A percentile compares a stretch with the other conserved stretches of the same genome.
Conservation (phyloP, 2,797 vertebrate species). For the Leuciscus waleckii region DNA sequence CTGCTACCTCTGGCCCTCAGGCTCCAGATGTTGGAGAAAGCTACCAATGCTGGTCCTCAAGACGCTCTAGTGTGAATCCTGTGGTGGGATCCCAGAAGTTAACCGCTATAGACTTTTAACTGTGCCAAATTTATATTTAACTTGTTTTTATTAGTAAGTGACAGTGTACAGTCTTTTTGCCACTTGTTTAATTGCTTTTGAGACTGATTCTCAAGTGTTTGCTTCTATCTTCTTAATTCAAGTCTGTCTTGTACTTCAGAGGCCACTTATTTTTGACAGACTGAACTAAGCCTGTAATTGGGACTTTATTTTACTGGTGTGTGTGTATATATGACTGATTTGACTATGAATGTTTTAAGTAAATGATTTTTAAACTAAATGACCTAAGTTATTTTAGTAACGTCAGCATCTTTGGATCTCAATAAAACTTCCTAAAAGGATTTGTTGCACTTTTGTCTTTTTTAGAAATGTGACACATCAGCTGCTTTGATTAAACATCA, state of each 20-base stretch:
- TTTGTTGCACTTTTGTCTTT: neutral
- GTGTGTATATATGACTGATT: slow-evolving; percentile 26
- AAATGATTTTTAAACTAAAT: slow-evolving; percentile 53
- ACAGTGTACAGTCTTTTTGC: neutral
- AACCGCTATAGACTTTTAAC: slow-evolving; percentile 13
- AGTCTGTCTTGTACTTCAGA: slow-evolving; percentile 41
- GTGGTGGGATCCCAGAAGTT: neutral
- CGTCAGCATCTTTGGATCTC: slow-evolving; percentile 7
- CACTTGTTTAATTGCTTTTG: neutral
- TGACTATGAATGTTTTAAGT: slow-evolving; percentile 58
- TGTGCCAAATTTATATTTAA: neutral
- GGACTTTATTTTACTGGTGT: slow-evolving; percentile 19
- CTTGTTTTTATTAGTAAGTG: neutral
- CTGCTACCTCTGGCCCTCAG: slow-evolving; percentile 79
- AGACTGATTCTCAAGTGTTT: neutral
- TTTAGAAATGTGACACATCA: neutral
- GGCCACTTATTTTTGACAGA: slow-evolving; percentile 9
- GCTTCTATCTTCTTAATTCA: slow-evolving; percentile 28
- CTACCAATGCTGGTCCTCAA: slow-evolving; percentile 39
- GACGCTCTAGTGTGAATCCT: slow-evolving; percentile 58
- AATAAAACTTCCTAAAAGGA: slow-evolving; percentile 56
- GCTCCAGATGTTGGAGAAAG: slow-evolving; percentile 78
- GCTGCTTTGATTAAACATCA: neutral
- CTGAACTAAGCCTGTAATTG: slow-evolving; percentile 6
- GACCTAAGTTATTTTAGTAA: slow-evolving; percentile 46